Evolutionary conservation across 1,140 invertebrate genomes (phyloP), one percentile per base, ranked within the genome.

Genomic region (Hypsibius dujardini): DNA sequence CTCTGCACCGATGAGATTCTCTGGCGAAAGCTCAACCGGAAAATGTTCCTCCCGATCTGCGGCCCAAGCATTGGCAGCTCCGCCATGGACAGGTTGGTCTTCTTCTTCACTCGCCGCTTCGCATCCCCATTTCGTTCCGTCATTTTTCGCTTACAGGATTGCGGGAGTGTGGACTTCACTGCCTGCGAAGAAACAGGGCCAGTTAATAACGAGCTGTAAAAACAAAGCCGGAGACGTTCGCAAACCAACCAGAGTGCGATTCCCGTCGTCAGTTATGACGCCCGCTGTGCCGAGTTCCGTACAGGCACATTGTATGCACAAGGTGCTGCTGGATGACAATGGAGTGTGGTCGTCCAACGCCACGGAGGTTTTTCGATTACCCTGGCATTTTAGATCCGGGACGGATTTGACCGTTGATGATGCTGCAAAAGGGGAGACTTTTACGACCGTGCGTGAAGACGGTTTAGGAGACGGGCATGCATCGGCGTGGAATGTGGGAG

Each of bases 121-220:
- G 50, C 50, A 56, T 56, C 50, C 7, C n/a, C n/a, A n/a, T n/a
- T n/a, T n/a, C n/a, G n/a, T n/a, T 56, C 7, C 7, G 7, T 56
- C 7, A 3, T 7, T 67, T 42, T 67, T 3, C 42, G 7, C 3
- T 67, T 67, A 3, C 62, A 67, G 62, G 7, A 42, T 67, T 14
- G 12, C 7, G 12, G 45, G 3, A 3, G 62, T 42, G 42, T 67
- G 62, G 62, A 67, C 3, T 12, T 67, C 62, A 14, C 45, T 67
- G 62, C 62, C 62, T 14, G 62, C 62, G 12, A 67, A 67, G 42
- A 67, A 12, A 42, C 62, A 67, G 62, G 12, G 62, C 62, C 62
- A 67, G 3, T 42, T 67, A 3, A 67, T 67, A 3, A 14, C 7
- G 12, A 3, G 62, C 7, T 67, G 7, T 67, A 67, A 67, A 42